These are phyloP conservation scores for Macropis europaea DNA, from an alignment of 2,888 invertebrate genomes.

Conservation along the genomic window DNA sequence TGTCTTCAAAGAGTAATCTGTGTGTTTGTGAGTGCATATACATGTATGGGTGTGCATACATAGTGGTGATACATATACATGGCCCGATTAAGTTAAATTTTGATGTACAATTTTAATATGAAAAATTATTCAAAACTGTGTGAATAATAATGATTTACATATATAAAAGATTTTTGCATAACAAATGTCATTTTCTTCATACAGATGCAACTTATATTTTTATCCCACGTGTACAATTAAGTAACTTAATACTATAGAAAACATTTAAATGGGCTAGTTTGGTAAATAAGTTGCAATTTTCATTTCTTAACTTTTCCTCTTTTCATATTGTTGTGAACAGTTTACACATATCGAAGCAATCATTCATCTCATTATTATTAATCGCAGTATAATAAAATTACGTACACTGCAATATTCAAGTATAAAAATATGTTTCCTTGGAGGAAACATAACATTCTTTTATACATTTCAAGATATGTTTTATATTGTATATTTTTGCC, in stretches of 20 bases:
- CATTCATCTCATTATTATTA: not conserved
- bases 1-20: conserved; percentile 34
- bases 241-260: not conserved
- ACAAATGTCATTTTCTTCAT: conserved; percentile 49
- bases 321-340: not conserved
- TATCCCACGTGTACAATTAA: conserved; percentile 26
- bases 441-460: not conserved
- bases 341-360: not conserved
- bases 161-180: conserved; percentile 25
- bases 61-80: conserved; percentile 52
- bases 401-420: not conserved
- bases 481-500: not conserved
- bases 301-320: not conserved
- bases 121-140: conserved; percentile 13
- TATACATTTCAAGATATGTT: not conserved
- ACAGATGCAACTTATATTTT: conserved; percentile 41
- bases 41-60: conserved; percentile 40
- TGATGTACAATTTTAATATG: conserved; percentile 4
- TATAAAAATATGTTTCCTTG: conserved; percentile 8
- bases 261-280: not conserved
- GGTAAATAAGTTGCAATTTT: not conserved
- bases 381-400: not conserved
- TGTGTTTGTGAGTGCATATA: conserved; percentile 32
- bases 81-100: conserved; percentile 42
- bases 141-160: conserved; percentile 4